Percentiles rank a stretch among this genome's conserved stretches.
phyloP scores from a whole-genome alignment of 2,797 vertebrate species.

The Sarcophilus harrisii region DNA sequence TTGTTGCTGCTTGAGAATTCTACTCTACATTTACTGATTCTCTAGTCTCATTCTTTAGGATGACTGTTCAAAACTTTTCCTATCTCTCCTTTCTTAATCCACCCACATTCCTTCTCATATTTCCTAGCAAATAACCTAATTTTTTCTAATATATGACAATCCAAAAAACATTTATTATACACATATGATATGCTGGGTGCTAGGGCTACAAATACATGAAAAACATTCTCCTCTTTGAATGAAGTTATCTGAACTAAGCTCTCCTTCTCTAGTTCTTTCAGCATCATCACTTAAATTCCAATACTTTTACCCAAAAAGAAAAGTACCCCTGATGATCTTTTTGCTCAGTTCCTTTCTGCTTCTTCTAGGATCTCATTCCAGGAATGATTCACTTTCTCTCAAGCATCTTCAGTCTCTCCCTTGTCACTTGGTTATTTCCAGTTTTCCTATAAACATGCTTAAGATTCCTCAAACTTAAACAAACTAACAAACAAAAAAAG shows the following conservation, averaged over 20 bases:
- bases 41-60: background rate
- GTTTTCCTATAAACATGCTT: background rate
- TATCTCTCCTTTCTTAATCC: background rate
- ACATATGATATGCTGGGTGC: background rate
- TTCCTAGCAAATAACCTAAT: background rate
- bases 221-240: background rate
- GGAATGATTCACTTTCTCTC: background rate
- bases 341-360: background rate
- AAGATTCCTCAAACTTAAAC: background rate
- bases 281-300: background rate
- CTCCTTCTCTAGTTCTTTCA: background rate
- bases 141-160: background rate
- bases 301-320: background rate
- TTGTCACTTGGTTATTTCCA: background rate
- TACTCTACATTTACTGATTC: background rate
- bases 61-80: background rate
- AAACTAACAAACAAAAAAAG: background rate
- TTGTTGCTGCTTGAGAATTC: background rate
- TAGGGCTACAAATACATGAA: background rate
- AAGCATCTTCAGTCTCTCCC: background rate
- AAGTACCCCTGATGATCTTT: background rate
- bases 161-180: background rate
- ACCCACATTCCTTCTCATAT: background rate
- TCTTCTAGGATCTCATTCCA: background rate
- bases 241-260: background rate